These are phyloP conservation scores for Cephus sareptanus DNA, from an alignment of 2,888 invertebrate species.

Conservation along the genomic window DNA sequence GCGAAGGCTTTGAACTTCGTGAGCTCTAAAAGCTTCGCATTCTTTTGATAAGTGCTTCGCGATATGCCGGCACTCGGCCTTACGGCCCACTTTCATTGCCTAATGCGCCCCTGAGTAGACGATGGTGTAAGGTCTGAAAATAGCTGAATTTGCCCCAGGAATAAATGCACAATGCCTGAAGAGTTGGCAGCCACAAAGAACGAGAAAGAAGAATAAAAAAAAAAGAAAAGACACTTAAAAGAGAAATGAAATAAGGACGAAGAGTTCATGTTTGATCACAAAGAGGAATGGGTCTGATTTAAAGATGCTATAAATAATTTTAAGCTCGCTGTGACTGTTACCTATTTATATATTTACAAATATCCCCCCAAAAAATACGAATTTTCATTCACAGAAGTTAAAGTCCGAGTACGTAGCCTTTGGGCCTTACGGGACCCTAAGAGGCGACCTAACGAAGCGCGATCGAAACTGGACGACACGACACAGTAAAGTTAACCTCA, in stretches of 20 bases:
- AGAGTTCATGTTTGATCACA: no score
- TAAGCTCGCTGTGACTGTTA: neutral
- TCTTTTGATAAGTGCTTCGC: conserved; percentile 43
- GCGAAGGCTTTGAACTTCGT: conserved; percentile 35
- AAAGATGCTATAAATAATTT: neutral
- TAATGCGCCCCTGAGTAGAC: conserved; percentile 15
- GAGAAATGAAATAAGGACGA: neutral
- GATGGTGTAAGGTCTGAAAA: neutral
- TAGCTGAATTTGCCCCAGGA: neutral
- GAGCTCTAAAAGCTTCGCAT: conserved; percentile 47
- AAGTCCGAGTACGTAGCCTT: neutral
- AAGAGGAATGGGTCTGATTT: neutral
- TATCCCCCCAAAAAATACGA: neutral
- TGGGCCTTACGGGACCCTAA: no score
- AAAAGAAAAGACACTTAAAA: neutral
- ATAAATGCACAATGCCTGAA: neutral
- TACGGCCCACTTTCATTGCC: conserved; percentile 21
- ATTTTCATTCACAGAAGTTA: neutral
- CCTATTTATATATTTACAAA: neutral
- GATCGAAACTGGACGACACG: neutral
- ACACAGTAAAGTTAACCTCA: neutral
- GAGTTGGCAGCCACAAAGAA: neutral
- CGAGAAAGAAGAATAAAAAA: neutral
- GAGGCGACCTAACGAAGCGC: neutral
- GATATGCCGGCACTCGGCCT: conserved; percentile 3